These are phyloP conservation scores for Ormyrus labotus DNA, from an alignment of 2,888 invertebrate genomes.

Conservation along the genomic window DNA sequence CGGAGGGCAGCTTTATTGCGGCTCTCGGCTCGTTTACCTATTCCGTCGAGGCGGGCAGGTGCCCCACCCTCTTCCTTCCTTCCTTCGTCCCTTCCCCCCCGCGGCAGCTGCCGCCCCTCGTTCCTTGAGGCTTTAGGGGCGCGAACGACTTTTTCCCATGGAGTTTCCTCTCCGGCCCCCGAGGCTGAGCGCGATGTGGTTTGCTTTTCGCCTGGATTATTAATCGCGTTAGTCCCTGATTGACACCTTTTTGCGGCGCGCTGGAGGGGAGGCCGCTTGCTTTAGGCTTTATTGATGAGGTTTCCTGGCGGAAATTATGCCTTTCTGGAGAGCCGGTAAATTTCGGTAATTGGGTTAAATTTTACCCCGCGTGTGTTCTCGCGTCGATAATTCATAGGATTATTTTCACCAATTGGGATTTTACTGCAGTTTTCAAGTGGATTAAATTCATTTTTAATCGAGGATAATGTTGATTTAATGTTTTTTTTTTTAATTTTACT, in stretches of 20 bases:
- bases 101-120: not conserved
- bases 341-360: too few species aligned
- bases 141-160: not conserved
- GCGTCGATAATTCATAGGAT: too few species aligned
- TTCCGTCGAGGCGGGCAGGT: conserved; percentile 8
- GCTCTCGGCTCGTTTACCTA: too few species aligned
- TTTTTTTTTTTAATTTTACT: too few species aligned
- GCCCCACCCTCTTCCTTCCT: conserved; percentile 29
- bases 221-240: conserved; percentile 19
- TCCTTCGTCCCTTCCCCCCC: conserved; percentile 31
- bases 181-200: not conserved
- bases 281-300: too few species aligned
- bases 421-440: too few species aligned
- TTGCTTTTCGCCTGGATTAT: conserved; percentile 1
- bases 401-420: too few species aligned
- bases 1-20: not conserved
- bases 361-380: too few species aligned
- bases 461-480: too few species aligned
- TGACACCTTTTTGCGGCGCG: conserved; percentile 22
- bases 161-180: not conserved
- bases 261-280: not conserved
- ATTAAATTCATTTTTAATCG: too few species aligned
- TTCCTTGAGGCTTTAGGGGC: not conserved
- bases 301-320: too few species aligned
- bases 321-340: too few species aligned